Conservation (phyloP, 2,888 invertebrate species). For the Amblyjoppa proteus region DNA sequence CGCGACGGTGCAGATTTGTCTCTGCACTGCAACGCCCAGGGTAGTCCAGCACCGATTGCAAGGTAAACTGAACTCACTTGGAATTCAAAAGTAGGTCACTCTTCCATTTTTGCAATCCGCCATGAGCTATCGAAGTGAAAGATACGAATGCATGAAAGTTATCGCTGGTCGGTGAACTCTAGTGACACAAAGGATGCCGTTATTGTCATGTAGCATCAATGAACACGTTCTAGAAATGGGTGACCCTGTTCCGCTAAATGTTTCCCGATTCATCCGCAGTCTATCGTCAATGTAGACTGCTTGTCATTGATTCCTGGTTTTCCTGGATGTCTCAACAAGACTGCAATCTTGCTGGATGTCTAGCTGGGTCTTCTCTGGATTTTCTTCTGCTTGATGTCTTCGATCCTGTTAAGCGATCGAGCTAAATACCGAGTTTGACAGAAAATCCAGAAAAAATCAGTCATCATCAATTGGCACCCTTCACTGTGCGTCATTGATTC, state of each 20-base stretch:
- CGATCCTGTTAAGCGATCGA: too few species aligned
- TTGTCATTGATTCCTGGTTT: too few species aligned
- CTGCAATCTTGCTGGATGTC: too few species aligned
- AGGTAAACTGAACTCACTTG: constrained; percentile 86
- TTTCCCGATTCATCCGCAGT: constrained; percentile 1
- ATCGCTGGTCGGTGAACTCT: not conserved
- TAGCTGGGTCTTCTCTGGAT: too few species aligned
- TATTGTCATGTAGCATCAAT: not conserved
- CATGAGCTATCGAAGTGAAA: not conserved
- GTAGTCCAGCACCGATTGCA: constrained; percentile 90
- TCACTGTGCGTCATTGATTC: not conserved
- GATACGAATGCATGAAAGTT: not conserved
- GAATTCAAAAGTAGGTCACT: not conserved
- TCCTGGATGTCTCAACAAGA: too few species aligned
- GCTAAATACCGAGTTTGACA: too few species aligned
- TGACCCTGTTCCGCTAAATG: constrained; percentile 50
- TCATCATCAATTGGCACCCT: too few species aligned
- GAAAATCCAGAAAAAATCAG: too few species aligned
- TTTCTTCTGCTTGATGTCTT: too few species aligned
- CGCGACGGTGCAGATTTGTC: constrained; percentile 84
- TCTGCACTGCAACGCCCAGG: constrained; percentile 90
- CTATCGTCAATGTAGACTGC: too few species aligned
- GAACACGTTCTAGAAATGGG: constrained; percentile 30
- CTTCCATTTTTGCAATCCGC: not conserved
- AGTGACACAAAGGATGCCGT: not conserved